A percentile compares a stretch with the other conserved stretches of the same genome.
Evolutionary conservation across 2,888 invertebrate genomes (phyloP).

Genomic region (Pachliopta kotzebuea): DNA sequence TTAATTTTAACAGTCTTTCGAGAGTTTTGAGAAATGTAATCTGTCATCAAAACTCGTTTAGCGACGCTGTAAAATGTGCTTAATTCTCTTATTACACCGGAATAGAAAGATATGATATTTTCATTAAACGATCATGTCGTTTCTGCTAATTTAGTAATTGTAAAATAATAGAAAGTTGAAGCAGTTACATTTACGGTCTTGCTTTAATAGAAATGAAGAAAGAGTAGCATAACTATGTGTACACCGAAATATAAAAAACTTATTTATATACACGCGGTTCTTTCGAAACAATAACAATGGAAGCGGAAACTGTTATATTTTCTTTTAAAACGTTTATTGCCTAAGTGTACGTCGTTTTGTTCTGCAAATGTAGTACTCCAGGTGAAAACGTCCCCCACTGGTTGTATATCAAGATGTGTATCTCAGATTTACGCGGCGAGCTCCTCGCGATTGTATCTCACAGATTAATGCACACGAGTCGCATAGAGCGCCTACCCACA

Average conservation of each 20-base stretch:
- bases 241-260: background rate
- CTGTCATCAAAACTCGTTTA: constrained; percentile 4
- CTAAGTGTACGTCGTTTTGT: constrained; percentile 27
- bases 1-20: constrained; percentile 13
- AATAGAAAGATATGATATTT: background rate
- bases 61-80: background rate
- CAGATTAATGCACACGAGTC: constrained; percentile 68
- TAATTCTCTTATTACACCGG: background rate
- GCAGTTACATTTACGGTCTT: too few species aligned
- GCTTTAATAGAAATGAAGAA: too few species aligned
- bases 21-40: constrained; percentile 15
- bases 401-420: constrained; percentile 68
- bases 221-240: background rate
- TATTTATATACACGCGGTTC: background rate
- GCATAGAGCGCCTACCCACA: constrained; percentile 46
- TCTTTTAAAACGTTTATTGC: constrained; percentile 28
- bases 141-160: background rate
- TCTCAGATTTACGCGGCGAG: constrained; percentile 68
- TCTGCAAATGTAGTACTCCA: constrained; percentile 34
- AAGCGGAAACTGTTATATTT: constrained; percentile 1
- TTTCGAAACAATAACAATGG: constrained; percentile 14
- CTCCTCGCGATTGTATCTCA: constrained; percentile 66
- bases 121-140: background rate
- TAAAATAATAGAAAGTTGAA: too few species aligned
- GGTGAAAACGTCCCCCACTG: constrained; percentile 43